phyloP scores from a whole-genome alignment of 1,140 invertebrate species.

The Drosophila sucinea region DNA sequence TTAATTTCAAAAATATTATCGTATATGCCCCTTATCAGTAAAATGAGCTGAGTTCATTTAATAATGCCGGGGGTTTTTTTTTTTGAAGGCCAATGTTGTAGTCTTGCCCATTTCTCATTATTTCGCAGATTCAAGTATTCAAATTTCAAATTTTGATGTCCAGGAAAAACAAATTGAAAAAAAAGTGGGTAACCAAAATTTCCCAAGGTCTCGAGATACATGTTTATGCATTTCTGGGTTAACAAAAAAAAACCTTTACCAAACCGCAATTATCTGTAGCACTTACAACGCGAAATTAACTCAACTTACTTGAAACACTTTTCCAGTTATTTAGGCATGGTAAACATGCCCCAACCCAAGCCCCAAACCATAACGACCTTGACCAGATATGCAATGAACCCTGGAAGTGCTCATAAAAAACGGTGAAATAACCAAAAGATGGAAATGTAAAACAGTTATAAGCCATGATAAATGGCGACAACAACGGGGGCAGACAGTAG shows the following conservation, averaged over 20 bases:
- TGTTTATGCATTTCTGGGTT: no score
- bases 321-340: conserved; percentile 47
- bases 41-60: no score
- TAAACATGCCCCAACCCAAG: conserved; percentile 40
- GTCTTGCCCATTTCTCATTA: no score
- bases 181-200: no score
- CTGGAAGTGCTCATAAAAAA: conserved; percentile 39
- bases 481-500: conserved; percentile 14
- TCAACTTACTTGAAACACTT: conserved; percentile 44
- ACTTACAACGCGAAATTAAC: conserved; percentile 12
- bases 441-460: conserved; percentile 61
- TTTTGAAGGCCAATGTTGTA: no score
- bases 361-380: conserved; percentile 57
- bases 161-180: no score
- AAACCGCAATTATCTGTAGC: conserved; percentile 1
- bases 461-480: conserved; percentile 24
- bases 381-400: conserved; percentile 73
- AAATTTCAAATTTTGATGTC: no score
- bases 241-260: not conserved
- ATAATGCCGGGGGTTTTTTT: no score
- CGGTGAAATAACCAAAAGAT: conserved; percentile 43
- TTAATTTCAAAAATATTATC: no score
- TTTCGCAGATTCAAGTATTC: no score
- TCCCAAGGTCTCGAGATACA: no score
- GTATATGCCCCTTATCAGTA: no score